phyloP scores from a whole-genome alignment of 2,113 vertebrate species.

The Ibidorhyncha struthersii region DNA sequence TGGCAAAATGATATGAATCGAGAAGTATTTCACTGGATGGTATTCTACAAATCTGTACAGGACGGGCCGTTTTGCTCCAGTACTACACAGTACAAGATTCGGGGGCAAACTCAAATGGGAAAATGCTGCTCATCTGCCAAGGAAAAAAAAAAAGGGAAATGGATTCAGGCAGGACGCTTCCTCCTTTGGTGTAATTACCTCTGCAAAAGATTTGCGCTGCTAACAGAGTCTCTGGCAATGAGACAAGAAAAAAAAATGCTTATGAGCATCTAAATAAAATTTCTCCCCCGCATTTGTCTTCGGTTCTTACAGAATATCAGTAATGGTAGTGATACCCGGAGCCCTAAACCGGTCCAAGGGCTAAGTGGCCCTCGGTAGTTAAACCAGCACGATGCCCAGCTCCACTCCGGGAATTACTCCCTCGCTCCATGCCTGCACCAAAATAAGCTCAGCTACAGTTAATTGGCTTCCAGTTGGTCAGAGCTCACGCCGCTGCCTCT shows the following conservation, averaged over 20 bases:
- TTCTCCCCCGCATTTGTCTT: neutral
- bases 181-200: neutral
- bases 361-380: neutral
- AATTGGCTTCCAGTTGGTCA: slow-evolving; percentile 42
- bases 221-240: neutral
- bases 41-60: neutral
- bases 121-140: neutral
- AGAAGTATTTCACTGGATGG: neutral
- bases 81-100: neutral
- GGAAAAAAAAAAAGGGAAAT: neutral
- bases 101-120: neutral
- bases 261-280: neutral
- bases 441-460: slow-evolving; percentile 25
- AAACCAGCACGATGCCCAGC: neutral
- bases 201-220: neutral
- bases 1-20: neutral
- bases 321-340: neutral
- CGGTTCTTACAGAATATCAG: neutral
- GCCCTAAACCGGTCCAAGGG: neutral
- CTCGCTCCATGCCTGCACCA: neutral
- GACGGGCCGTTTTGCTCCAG: neutral
- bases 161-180: neutral
- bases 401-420: neutral
- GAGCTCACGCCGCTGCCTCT: neutral
- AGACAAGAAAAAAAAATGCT: neutral